These are phyloP conservation scores for Punctoribates punctum DNA, from an alignment of 2,888 invertebrate species.

Conservation along the genomic window DNA sequence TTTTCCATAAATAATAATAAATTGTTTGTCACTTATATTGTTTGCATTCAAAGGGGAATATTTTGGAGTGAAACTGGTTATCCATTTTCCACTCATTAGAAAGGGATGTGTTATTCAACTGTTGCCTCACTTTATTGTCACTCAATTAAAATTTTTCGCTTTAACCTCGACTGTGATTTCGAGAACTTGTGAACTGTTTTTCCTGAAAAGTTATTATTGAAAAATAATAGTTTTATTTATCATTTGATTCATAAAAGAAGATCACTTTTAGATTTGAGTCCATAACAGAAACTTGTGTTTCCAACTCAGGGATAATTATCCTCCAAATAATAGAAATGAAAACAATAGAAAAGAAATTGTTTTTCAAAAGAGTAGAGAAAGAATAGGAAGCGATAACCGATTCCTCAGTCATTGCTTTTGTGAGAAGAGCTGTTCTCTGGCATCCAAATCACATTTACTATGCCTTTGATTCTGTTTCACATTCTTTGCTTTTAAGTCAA, in stretches of 20 bases:
- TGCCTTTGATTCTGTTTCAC: neutral
- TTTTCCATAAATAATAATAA: too few species aligned
- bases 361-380: neutral
- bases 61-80: neutral
- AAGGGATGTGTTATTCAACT: slow-evolving; percentile 7
- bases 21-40: too few species aligned
- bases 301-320: neutral
- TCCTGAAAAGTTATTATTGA: too few species aligned
- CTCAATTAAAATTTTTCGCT: neutral
- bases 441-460: slow-evolving; percentile 10
- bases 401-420: neutral
- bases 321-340: neutral
- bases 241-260: slow-evolving; percentile 6
- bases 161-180: neutral
- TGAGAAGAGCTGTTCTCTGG: neutral
- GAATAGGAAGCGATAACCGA: neutral
- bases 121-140: slow-evolving; percentile 1
- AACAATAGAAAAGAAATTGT: neutral
- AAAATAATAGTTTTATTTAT: neutral
- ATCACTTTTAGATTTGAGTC: neutral
- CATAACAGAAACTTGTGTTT: neutral
- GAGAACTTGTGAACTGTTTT: neutral
- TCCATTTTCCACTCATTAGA: neutral
- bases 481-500: neutral
- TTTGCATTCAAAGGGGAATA: neutral